Evolutionary conservation across 1,140 invertebrate species (phyloP).

Genomic region (Rhagoletis zephyria): DNA sequence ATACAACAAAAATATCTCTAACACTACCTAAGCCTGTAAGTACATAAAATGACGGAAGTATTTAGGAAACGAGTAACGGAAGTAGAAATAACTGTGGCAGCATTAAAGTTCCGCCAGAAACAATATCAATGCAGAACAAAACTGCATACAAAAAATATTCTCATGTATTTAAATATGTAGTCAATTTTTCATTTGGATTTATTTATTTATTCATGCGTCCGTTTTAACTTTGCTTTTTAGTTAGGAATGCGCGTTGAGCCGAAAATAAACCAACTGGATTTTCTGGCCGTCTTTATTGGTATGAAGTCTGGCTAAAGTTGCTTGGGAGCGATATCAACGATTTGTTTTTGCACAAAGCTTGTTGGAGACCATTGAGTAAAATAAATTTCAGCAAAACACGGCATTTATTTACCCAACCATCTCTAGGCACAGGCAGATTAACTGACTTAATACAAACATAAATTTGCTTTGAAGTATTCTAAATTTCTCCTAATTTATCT

Average conservation of each 20-base stretch:
- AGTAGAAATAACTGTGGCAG: constrained; percentile 40
- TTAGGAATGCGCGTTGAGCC: background rate
- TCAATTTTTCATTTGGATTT: background rate
- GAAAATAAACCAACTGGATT: background rate
- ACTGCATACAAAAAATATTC: background rate
- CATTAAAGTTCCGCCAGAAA: background rate
- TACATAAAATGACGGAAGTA: constrained; percentile 48
- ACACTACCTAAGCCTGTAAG: background rate
- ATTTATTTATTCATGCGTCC: too few relatives aligned
- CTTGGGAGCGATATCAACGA: background rate
- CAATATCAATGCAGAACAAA: background rate
- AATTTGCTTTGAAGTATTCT: too few relatives aligned
- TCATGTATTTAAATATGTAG: background rate
- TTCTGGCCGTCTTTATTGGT: background rate
- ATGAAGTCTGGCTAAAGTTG: too few relatives aligned
- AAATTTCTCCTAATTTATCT: too few relatives aligned
- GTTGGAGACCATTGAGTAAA: background rate
- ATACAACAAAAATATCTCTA: too few relatives aligned
- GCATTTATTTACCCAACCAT: background rate
- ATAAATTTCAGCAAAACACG: background rate
- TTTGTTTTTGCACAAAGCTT: background rate
- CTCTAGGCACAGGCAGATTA: background rate
- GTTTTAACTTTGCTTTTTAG: background rate
- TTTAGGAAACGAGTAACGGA: constrained; percentile 53
- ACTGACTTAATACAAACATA: background rate